Evolutionary conservation across 2,888 invertebrate species (phyloP).

Genomic region (Antheraea assamensis): DNA sequence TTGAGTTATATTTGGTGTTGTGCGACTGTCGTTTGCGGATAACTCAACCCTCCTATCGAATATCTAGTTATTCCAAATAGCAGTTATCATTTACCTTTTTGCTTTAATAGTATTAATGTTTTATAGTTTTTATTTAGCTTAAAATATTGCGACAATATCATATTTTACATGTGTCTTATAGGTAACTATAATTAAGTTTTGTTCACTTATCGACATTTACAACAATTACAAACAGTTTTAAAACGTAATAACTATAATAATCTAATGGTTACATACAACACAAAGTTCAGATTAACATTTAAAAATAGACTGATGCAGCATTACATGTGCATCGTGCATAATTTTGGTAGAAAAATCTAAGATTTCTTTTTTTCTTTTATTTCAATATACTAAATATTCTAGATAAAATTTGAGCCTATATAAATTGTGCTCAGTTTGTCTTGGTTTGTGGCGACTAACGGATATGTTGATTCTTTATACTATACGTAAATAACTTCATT

Average conservation of each 20-base stretch:
- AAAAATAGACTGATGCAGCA: constrained; percentile 46
- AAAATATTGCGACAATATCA: not conserved
- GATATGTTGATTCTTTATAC: constrained; percentile 78
- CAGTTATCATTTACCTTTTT: no score
- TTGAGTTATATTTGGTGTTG: no score
- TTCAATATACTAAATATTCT: constrained; percentile 58
- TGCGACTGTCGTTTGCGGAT: no score
- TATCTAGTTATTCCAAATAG: no score
- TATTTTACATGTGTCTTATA: not conserved
- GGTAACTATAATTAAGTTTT: constrained; percentile 13
- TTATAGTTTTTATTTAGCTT: not conserved
- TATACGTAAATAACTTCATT: constrained; percentile 32
- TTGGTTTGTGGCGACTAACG: constrained; percentile 61
- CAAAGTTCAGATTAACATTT: constrained; percentile 55
- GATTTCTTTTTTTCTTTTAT: constrained; percentile 40
- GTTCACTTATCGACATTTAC: constrained; percentile 39
- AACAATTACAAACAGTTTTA: constrained; percentile 56
- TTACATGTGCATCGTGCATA: constrained; percentile 44
- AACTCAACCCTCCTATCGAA: no score
- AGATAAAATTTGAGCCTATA: constrained; percentile 71
- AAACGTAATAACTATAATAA: constrained; percentile 43
- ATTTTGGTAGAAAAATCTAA: constrained; percentile 29
- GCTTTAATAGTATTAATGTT: no score
- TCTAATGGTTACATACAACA: constrained; percentile 42
- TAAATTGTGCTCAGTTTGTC: constrained; percentile 66